Evolutionary conservation across 37 sponge, comb jelly and placozoan genomes (phyloP).

Genomic region (Axinella damicornis): DNA sequence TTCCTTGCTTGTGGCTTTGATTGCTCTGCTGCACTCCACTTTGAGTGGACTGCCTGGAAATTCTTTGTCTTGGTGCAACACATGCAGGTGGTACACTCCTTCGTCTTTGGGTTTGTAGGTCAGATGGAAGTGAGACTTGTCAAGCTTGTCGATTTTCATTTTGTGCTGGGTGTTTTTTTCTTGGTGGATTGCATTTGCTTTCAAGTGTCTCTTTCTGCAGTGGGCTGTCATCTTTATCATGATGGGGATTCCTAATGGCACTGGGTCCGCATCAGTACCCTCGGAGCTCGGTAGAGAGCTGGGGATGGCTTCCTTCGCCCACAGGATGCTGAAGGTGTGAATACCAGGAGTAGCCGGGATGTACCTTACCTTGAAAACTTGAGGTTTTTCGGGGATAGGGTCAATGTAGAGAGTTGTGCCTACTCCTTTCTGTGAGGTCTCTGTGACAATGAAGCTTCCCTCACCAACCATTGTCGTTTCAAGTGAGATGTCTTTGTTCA

Average conservation of each 20-base stretch:
- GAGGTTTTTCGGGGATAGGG: background rate
- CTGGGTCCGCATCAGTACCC: background rate
- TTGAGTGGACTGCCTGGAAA: conserved; percentile 57
- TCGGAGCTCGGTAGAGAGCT: conserved; percentile 48
- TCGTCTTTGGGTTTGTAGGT: conserved; percentile 47
- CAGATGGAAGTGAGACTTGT: conserved; percentile 40
- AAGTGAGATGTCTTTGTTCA: conserved; percentile 30
- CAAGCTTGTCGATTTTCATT: conserved; percentile 69
- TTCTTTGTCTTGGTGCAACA: conserved; percentile 1
- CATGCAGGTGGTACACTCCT: conserved; percentile 66
- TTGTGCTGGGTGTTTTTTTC: conserved; percentile 35
- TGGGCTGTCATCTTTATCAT: conserved; percentile 39
- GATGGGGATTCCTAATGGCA: conserved; percentile 38
- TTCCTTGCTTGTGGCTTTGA: no score
- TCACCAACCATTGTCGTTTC: conserved; percentile 65
- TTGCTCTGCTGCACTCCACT: background rate
- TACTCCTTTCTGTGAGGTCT: conserved; percentile 18
- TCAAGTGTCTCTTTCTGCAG: conserved; percentile 55
- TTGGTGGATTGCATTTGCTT: conserved; percentile 31
- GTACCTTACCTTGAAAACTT: conserved; percentile 56
- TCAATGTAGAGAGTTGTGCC: background rate
- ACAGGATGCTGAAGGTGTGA: conserved; percentile 51
- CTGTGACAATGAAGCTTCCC: conserved; percentile 57
- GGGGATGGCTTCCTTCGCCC: conserved; percentile 60
- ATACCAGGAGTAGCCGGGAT: conserved; percentile 49